phyloP scores from a whole-genome alignment of 2,888 invertebrate genomes.

The Nemotelus nigrinus region DNA sequence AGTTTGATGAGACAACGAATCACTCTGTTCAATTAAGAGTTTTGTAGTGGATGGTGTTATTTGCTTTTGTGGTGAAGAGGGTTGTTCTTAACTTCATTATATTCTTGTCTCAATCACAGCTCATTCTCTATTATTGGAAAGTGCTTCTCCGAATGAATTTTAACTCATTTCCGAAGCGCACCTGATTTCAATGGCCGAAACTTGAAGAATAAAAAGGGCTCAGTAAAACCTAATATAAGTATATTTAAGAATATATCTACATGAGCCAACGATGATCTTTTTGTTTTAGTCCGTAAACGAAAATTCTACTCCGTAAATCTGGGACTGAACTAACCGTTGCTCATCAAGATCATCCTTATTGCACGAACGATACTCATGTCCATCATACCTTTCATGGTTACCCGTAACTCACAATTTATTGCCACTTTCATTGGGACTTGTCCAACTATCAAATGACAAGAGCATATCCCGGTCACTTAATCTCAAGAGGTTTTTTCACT shows the following conservation, averaged over 20 bases:
- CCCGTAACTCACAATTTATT: neutral
- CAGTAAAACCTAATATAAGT: neutral
- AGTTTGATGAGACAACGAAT: too few relatives aligned
- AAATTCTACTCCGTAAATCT: too few relatives aligned
- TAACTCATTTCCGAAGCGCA: neutral
- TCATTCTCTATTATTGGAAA: too few relatives aligned
- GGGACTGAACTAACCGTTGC: neutral
- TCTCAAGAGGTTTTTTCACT: neutral
- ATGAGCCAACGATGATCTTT: neutral
- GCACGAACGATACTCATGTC: neutral
- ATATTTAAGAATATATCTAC: neutral
- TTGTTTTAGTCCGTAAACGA: neutral
- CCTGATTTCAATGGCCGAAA: too few relatives aligned
- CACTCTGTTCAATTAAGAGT: too few relatives aligned
- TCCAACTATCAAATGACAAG: neutral
- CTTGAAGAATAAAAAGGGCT: neutral
- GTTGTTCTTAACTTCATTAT: neutral
- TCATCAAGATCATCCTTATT: neutral
- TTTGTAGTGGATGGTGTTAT: too few relatives aligned
- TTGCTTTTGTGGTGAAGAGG: too few relatives aligned
- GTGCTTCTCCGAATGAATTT: neutral
- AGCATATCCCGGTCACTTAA: conserved; percentile 1
- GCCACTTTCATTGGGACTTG: neutral
- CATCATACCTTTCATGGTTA: neutral
- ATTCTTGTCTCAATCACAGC: neutral